A percentile compares a stretch with the other conserved stretches of the same genome.
phyloP scores from a whole-genome alignment of 2,797 vertebrate species.

The Morelia viridis region DNA sequence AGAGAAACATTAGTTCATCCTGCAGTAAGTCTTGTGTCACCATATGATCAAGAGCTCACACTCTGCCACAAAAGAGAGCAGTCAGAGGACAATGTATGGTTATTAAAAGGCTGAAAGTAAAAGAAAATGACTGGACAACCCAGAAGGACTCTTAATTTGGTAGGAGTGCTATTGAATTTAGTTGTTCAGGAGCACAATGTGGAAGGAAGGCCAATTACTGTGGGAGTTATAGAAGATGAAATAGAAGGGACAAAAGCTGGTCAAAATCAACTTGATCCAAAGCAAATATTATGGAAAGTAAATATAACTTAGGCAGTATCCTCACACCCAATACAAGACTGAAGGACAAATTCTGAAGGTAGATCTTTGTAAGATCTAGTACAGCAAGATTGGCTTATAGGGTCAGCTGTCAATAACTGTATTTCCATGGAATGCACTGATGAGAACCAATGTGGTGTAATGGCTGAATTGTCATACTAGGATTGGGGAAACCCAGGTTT shows the following conservation, averaged over 20 bases:
- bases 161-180: constrained; percentile 3
- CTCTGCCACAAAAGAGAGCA: constrained; percentile 10
- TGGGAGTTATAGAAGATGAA: constrained; percentile 12
- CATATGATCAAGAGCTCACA: constrained; percentile 17
- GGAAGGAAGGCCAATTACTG: not conserved
- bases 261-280: not conserved
- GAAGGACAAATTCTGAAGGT: not conserved
- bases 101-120: constrained; percentile 26
- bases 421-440: no score
- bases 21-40: constrained; percentile 15
- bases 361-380: not conserved
- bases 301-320: not conserved
- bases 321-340: not conserved
- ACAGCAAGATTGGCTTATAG: not conserved
- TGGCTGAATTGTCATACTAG: no score
- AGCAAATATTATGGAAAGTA: not conserved
- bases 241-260: not conserved
- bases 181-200: constrained; percentile 22
- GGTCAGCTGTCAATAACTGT: not conserved
- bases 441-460: no score
- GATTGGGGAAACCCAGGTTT: no score
- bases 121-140: not conserved
- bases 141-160: constrained; percentile 27
- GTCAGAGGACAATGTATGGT: not conserved
- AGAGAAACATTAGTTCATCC: not conserved